A percentile compares a stretch with the other conserved stretches of the same genome.
phyloP scores from a whole-genome alignment of 2,888 invertebrate genomes.

The Acronicta aceris region DNA sequence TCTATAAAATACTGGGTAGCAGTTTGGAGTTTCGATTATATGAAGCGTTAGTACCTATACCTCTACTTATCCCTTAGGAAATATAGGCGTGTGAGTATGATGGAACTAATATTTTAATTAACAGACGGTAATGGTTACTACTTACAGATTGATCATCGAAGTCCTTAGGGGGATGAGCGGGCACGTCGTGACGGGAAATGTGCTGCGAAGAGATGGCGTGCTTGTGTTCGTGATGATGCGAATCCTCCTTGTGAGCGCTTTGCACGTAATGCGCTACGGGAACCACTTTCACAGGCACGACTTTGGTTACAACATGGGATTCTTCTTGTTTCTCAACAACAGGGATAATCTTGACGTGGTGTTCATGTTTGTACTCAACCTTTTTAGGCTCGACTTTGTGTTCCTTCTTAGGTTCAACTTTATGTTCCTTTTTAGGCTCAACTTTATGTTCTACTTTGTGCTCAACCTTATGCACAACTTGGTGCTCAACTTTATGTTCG shows the following conservation, averaged over 20 bases:
- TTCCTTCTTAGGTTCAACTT: slow-evolving; percentile 21
- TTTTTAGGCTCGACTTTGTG: slow-evolving; percentile 33
- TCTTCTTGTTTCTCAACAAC: slow-evolving; percentile 40
- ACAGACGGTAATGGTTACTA: background rate
- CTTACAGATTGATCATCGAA: slow-evolving; percentile 61
- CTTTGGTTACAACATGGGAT: slow-evolving; percentile 29
- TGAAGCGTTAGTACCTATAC: no score
- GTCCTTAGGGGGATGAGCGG: slow-evolving; percentile 66
- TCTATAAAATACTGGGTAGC: no score
- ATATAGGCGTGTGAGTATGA: no score
- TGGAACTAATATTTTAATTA: no score
- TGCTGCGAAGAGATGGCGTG: slow-evolving; percentile 75
- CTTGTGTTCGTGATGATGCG: slow-evolving; percentile 44
- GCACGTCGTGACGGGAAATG: slow-evolving; percentile 70
- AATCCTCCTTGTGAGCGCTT: slow-evolving; percentile 37
- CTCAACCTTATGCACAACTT: slow-evolving; percentile 15
- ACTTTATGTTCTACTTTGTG: slow-evolving; percentile 14
- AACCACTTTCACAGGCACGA: slow-evolving; percentile 41
- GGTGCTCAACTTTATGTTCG: slow-evolving; percentile 10
- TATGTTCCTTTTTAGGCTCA: slow-evolving; percentile 14
- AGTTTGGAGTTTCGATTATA: no score
- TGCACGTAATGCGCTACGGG: slow-evolving; percentile 57
- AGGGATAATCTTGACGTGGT: slow-evolving; percentile 37
- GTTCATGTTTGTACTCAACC: slow-evolving; percentile 32
- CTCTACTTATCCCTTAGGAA: no score